Evolutionary conservation across 2,113 vertebrate genomes (phyloP).

Genomic region (Erythrocercus mccallii): DNA sequence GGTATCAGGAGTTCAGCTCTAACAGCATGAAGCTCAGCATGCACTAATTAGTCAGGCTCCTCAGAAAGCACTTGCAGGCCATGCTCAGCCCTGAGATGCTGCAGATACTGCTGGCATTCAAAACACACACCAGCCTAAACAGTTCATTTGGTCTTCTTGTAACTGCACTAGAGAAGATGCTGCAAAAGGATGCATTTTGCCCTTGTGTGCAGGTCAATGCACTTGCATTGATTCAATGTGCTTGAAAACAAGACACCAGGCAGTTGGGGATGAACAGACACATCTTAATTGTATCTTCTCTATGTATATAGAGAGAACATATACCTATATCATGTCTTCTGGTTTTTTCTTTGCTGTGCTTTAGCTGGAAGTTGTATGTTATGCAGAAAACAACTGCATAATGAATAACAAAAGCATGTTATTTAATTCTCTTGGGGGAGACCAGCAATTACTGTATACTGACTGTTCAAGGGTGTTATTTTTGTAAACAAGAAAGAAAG

Average conservation of each 20-base stretch:
- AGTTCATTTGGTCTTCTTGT: background rate
- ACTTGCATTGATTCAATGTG: background rate
- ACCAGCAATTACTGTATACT: constrained; percentile 45
- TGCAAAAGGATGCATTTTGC: background rate
- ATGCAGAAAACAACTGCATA: background rate
- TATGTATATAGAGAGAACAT: background rate
- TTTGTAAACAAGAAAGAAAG: constrained; percentile 34
- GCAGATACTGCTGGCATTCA: background rate
- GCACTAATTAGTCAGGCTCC: background rate
- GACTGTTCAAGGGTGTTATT: constrained; percentile 39
- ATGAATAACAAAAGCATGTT: background rate
- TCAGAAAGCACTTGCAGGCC: background rate
- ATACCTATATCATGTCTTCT: background rate
- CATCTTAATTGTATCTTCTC: background rate
- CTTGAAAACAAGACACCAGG: background rate
- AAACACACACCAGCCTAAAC: background rate
- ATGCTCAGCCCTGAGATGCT: background rate
- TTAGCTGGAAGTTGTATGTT: background rate
- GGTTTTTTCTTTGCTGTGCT: background rate
- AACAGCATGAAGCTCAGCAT: constrained; percentile 15
- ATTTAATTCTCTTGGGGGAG: constrained; percentile 24
- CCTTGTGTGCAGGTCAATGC: background rate
- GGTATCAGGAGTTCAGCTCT: background rate
- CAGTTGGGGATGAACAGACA: background rate
- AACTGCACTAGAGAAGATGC: background rate